A percentile compares a stretch with the other conserved stretches of the same genome.
Conservation (phyloP, 2,113 vertebrate species). For the Pteronura brasiliensis region DNA sequence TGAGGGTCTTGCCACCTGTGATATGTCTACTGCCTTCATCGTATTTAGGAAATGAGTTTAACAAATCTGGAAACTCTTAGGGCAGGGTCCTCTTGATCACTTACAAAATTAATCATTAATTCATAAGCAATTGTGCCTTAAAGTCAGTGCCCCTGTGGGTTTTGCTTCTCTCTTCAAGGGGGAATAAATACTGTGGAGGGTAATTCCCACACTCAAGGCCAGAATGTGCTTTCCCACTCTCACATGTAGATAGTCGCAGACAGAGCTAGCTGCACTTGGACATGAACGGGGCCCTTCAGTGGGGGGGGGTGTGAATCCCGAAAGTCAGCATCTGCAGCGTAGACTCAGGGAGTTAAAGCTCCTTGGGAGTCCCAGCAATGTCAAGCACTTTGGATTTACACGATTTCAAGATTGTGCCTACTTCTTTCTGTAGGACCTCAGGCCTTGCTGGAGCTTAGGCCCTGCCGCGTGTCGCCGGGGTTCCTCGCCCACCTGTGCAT, state of each 20-base stretch:
- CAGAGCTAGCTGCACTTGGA: not conserved
- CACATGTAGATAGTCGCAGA: not conserved
- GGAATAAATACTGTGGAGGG: not conserved
- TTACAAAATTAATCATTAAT: not conserved
- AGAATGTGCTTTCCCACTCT: not conserved
- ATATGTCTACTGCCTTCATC: not conserved
- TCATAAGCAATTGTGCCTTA: not conserved
- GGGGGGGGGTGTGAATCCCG: not conserved
- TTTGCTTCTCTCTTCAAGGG: not conserved
- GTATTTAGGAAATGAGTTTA: not conserved
- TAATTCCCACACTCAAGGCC: not conserved
- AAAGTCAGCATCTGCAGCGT: not conserved
- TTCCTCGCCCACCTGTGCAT: not conserved
- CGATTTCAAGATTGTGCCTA: too few relatives aligned
- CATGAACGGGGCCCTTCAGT: not conserved
- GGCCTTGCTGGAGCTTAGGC: not conserved
- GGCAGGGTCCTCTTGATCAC: not conserved
- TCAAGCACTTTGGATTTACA: not conserved
- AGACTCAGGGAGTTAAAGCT: not conserved
- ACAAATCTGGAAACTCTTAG: not conserved
- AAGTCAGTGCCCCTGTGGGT: not conserved
- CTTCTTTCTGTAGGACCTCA: not conserved
- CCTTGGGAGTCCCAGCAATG: not conserved
- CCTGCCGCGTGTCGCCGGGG: accelerated
- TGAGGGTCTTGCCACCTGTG: not conserved